These are phyloP conservation scores for Indicator maculatus DNA, from an alignment of 2,113 vertebrate genomes.

Conservation along the genomic window DNA sequence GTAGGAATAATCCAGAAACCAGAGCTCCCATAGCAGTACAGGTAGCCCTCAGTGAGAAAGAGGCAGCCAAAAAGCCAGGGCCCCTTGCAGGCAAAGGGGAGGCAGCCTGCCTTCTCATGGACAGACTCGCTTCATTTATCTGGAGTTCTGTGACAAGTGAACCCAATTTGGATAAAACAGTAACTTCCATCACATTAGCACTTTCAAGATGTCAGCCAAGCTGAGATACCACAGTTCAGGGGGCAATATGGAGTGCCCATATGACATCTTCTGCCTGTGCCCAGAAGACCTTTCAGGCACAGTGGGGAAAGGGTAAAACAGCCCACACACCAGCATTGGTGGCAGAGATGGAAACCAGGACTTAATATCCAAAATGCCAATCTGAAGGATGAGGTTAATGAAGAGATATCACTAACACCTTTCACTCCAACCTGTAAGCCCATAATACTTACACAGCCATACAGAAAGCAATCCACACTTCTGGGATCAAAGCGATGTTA, in stretches of 20 bases:
- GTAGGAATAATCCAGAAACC: not conserved
- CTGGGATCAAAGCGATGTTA: not conserved
- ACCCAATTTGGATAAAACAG: not conserved
- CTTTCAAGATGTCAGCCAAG: not conserved
- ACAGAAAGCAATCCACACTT: not conserved
- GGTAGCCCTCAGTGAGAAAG: not conserved
- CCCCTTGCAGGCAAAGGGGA: not conserved
- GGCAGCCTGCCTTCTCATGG: not conserved
- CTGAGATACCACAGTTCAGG: not conserved
- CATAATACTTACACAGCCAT: not conserved
- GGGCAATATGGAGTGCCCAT: not conserved
- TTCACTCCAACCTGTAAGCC: not conserved
- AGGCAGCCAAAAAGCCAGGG: not conserved
- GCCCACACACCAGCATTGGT: no score
- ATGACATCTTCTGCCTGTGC: not conserved
- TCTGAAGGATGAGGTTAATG: not conserved
- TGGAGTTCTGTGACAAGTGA: not conserved
- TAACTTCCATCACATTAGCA: not conserved
- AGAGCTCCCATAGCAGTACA: not conserved
- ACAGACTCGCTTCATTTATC: not conserved
- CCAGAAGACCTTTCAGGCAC: not conserved
- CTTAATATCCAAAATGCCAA: not conserved
- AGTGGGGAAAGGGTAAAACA: not conserved
- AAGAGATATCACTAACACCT: not conserved
- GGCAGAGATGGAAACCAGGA: not conserved